Percentiles rank a stretch among this genome's conserved stretches.
Evolutionary conservation across 2,888 invertebrate species (phyloP).

Genomic region (Oscheius sp.): DNA sequence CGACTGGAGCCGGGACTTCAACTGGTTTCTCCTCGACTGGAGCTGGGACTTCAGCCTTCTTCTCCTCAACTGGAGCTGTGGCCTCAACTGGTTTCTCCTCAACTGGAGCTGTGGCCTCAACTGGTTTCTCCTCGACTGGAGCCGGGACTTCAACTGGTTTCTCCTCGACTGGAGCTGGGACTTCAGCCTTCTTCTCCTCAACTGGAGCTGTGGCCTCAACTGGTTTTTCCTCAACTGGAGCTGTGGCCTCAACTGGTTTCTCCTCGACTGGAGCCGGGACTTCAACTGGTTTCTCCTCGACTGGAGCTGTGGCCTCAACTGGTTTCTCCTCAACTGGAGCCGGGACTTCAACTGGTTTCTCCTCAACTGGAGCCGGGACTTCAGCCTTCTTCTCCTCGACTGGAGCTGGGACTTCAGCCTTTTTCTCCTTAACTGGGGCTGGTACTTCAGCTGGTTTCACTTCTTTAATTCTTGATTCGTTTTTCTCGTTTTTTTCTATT

Average conservation of each 20-base stretch:
- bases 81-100: neutral
- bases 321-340: slow-evolving; percentile 3
- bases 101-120: neutral
- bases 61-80: neutral
- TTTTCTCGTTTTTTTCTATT: neutral
- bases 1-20: slow-evolving; percentile 3
- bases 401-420: slow-evolving; percentile 4
- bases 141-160: neutral
- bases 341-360: slow-evolving; percentile 4
- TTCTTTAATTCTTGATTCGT: neutral
- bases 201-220: slow-evolving; percentile 6
- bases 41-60: neutral
- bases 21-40: neutral
- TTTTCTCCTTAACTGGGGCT: slow-evolving; percentile 9
- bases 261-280: slow-evolving; percentile 14
- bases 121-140: neutral
- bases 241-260: slow-evolving; percentile 1
- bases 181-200: slow-evolving; percentile 3
- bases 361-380: slow-evolving; percentile 9
- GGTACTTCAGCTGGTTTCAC: slow-evolving; percentile 11
- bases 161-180: neutral
- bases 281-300: slow-evolving; percentile 10
- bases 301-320: neutral
- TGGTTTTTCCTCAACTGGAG: slow-evolving; percentile 6
- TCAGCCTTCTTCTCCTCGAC: slow-evolving; percentile 4